These are phyloP conservation scores for Amphimallon solstitiale DNA, from an alignment of 2,888 invertebrate species.

Conservation along the genomic window DNA sequence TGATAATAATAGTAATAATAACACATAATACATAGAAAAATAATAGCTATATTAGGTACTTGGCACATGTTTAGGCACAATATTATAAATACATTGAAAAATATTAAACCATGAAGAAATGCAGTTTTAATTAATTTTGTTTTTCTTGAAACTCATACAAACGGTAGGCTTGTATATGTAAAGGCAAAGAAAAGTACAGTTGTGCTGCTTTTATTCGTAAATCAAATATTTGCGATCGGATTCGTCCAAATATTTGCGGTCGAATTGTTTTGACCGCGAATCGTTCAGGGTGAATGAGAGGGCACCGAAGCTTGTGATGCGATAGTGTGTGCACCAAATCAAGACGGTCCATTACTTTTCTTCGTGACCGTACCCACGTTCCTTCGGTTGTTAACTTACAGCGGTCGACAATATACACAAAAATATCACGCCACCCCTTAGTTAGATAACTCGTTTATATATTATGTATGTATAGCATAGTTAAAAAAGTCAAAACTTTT, in stretches of 20 bases:
- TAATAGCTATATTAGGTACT: no score
- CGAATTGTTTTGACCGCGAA: slow-evolving; percentile 51
- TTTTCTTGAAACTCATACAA: no score
- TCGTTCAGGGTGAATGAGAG: slow-evolving; percentile 39
- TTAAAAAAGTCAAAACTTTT: no score
- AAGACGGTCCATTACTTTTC: slow-evolving; percentile 54
- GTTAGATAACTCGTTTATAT: no score
- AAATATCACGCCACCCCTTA: neutral
- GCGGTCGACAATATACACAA: slow-evolving; percentile 25
- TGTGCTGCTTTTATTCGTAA: slow-evolving; percentile 31
- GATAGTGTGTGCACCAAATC: slow-evolving; percentile 57
- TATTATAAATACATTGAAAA: no score
- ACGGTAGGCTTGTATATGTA: no score
- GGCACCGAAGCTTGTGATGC: slow-evolving; percentile 54
- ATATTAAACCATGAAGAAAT: no score
- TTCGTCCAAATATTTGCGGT: slow-evolving; percentile 46
- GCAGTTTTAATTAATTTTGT: no score
- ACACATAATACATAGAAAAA: no score
- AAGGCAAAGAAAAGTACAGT: slow-evolving; percentile 1
- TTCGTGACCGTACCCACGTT: slow-evolving; percentile 1
- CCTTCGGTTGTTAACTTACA: neutral
- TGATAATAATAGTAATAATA: no score
- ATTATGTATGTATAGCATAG: no score
- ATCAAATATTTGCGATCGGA: slow-evolving; percentile 50
- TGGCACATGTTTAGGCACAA: no score